Base-by-base conservation (phyloP, 1,140 invertebrate genomes). In the Ruditapes philippinarum region DNA sequence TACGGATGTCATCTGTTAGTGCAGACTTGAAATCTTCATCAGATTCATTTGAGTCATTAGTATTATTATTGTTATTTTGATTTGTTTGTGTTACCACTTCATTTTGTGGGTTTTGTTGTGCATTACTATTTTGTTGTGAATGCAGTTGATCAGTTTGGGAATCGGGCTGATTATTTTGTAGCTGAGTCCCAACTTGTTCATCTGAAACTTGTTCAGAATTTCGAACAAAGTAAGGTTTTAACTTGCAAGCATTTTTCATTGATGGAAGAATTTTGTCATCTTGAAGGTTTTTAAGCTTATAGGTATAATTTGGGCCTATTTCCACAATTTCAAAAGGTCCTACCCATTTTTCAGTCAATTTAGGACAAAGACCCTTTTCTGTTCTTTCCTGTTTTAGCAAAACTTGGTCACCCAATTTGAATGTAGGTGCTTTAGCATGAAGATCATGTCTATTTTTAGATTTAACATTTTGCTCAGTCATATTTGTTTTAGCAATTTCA, bases 311-410 rank as follows among this genome's bases (percentile, higher is more conserved):
- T 17, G 73, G 73, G 9, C 73, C 73, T 49, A 51, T 25, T 42
- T 76, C 45, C 19, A 42, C 28, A 7, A 76, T 76, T 33, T 40
- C 40, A 76, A 49, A 76, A 5, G 73, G 73, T 42, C 73, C 73
- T 45, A 5, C 9, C 73, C 73, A 76, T 76, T 76, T 76, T 17
- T n/a, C 5, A 9, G 40, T 17, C 12, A 76, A 19, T 51, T 76
- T 76, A 22, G 14, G 5, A 14, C 40, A 76, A 11, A 49, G 1
- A 0, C 45, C 73, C 17, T 11, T 28, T 49, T 76, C 45, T 19
- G n/a, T 49, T 76, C 28, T 51, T 19, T 76, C 73, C 5, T 76
- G 73, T 4, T 42, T 49, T 31, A 76, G 7, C 1, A 49, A n/a
- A 28, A 76, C 73, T 28, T 76, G 14, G 28, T 76, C 22, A 28